Evolutionary conservation across 1,140 invertebrate species (phyloP).

Genomic region (Venturia canescens): DNA sequence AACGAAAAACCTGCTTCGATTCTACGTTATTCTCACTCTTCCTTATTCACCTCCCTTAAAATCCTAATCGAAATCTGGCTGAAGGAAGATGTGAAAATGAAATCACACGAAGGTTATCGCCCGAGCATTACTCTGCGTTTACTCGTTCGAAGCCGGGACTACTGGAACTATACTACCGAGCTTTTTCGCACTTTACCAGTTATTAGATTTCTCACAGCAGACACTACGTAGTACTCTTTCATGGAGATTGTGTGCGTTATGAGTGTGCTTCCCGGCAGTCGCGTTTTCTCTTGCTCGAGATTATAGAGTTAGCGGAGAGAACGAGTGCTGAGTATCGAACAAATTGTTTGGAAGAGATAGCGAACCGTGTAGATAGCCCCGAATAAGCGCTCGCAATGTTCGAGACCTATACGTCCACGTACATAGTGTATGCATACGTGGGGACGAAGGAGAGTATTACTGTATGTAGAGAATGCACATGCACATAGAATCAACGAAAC

Average conservation of each 20-base stretch:
- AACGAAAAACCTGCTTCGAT: too few relatives aligned
- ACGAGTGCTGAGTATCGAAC: constrained; percentile 22
- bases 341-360: constrained; percentile 27
- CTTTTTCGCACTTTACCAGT: background rate
- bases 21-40: background rate
- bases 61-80: background rate
- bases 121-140: background rate
- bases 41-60: background rate
- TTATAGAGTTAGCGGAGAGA: constrained; percentile 17
- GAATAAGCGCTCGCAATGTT: constrained; percentile 13
- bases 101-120: background rate
- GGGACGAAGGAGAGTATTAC: background rate
- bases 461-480: background rate
- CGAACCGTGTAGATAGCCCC: constrained; percentile 3
- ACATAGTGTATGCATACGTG: background rate
- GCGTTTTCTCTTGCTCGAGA: constrained; percentile 1
- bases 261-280: background rate
- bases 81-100: background rate
- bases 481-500: background rate
- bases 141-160: background rate
- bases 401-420: background rate
- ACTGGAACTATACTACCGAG: background rate
- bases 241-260: background rate
- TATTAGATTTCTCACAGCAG: constrained; percentile 2
- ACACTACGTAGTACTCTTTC: background rate